phyloP scores from a whole-genome alignment of 2,113 vertebrate genomes.

The Nannospalax galili region DNA sequence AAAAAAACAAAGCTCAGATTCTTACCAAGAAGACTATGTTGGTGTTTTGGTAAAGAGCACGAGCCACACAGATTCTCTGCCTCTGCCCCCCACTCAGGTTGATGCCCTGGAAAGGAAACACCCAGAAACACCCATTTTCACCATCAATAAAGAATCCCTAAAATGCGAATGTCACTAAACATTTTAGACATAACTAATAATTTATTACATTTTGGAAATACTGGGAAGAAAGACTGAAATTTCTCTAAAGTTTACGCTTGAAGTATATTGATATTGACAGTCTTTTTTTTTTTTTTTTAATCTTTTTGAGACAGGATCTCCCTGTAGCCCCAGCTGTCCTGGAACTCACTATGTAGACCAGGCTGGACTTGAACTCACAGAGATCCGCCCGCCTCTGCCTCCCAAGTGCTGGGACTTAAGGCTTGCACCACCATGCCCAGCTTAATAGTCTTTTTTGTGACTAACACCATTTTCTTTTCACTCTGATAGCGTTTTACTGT shows the following conservation, averaged over 20 bases:
- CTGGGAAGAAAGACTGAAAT: neutral
- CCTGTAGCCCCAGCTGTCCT: no score
- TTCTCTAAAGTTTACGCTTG: neutral
- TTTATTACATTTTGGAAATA: neutral
- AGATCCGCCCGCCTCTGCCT: no score
- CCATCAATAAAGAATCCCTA: constrained; percentile 51
- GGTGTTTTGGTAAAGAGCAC: constrained; percentile 98
- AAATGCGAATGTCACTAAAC: neutral
- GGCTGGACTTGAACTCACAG: no score
- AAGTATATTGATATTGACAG: neutral
- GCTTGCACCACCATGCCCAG: no score
- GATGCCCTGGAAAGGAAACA: constrained; percentile 91
- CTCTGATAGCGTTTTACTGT: neutral
- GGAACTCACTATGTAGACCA: no score
- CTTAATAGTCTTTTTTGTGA: neutral
- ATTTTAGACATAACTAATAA: constrained; percentile 5
- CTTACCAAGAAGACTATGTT: constrained; percentile 98
- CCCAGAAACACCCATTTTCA: constrained; percentile 51
- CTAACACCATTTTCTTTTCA: neutral
- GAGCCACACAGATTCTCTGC: constrained; percentile 97
- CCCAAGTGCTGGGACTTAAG: no score
- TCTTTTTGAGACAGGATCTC: no score
- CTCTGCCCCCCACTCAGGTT: constrained; percentile 98
- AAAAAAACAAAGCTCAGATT: neutral
- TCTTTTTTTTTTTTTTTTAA: no score